A percentile compares a stretch with the other conserved stretches of the same genome.
phyloP scores from a whole-genome alignment of 2,888 invertebrate genomes.

The Notodonta ziczac region DNA sequence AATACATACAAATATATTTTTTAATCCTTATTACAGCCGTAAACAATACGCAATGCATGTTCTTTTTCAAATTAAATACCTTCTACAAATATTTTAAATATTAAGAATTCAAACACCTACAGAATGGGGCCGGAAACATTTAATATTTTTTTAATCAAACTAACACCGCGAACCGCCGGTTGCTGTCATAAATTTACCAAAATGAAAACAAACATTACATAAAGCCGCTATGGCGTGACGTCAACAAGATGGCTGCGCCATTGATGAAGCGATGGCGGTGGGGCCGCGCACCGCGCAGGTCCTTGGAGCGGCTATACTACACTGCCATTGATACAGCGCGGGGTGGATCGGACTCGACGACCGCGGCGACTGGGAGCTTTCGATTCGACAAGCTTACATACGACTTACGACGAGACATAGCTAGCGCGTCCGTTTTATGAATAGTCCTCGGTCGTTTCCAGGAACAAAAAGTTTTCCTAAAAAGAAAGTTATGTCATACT shows the following conservation, averaged over 20 bases:
- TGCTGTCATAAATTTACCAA: conserved; percentile 53
- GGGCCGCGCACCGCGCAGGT: conserved; percentile 55
- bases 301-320: conserved; percentile 46
- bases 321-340: conserved; percentile 75
- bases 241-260: conserved; percentile 76
- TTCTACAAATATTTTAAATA: too few relatives aligned
- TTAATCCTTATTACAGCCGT: too few relatives aligned
- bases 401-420: not conserved
- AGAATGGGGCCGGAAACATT: not conserved
- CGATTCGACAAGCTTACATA: conserved; percentile 26
- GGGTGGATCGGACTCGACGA: conserved; percentile 40
- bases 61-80: too few relatives aligned
- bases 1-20: too few relatives aligned
- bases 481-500: too few relatives aligned
- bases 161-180: conserved; percentile 15
- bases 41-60: too few relatives aligned
- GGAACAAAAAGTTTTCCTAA: too few relatives aligned
- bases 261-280: conserved; percentile 71
- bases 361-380: conserved; percentile 21
- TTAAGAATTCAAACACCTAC: too few relatives aligned
- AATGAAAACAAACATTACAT: conserved; percentile 73
- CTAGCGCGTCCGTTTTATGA: too few relatives aligned
- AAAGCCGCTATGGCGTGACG: conserved; percentile 69
- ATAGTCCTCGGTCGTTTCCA: too few relatives aligned
- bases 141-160: not conserved